A percentile compares a stretch with the other conserved stretches of the same genome.
Conservation (phyloP, 2,797 vertebrate species). For the Brachyrhaphis roseni region DNA sequence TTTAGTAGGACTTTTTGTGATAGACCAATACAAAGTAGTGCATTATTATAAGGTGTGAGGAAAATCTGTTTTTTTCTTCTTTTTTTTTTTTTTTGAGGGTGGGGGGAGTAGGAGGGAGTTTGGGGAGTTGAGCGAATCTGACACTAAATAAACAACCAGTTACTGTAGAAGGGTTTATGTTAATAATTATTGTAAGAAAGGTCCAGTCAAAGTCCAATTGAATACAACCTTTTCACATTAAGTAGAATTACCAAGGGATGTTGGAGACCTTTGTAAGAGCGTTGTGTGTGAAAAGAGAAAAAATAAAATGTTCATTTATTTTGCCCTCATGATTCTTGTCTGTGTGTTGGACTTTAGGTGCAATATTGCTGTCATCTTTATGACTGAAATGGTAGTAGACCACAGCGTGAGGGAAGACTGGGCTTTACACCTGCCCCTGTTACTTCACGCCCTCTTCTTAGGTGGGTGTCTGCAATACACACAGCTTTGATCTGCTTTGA, state of each 20-base stretch:
- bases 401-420: conserved; percentile 99
- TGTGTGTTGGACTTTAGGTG: conserved; percentile 80
- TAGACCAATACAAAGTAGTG: not conserved
- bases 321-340: not conserved
- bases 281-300: not conserved
- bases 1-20: not conserved
- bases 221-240: not conserved
- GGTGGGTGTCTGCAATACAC: conserved; percentile 77
- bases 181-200: not conserved
- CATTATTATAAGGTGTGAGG: not conserved
- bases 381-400: conserved; percentile 99
- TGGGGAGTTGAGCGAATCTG: not conserved
- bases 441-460: conserved; percentile 95
- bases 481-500: not conserved
- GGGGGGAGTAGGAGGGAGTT: too few relatives aligned
- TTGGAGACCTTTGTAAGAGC: not conserved
- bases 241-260: not conserved
- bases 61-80: not conserved
- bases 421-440: conserved; percentile 93
- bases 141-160: not conserved
- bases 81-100: not conserved
- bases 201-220: not conserved
- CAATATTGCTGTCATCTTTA: conserved; percentile 98
- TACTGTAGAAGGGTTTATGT: not conserved
- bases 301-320: not conserved